phyloP scores from a whole-genome alignment of 2,797 vertebrate genomes.

The Lacerta viridis region DNA sequence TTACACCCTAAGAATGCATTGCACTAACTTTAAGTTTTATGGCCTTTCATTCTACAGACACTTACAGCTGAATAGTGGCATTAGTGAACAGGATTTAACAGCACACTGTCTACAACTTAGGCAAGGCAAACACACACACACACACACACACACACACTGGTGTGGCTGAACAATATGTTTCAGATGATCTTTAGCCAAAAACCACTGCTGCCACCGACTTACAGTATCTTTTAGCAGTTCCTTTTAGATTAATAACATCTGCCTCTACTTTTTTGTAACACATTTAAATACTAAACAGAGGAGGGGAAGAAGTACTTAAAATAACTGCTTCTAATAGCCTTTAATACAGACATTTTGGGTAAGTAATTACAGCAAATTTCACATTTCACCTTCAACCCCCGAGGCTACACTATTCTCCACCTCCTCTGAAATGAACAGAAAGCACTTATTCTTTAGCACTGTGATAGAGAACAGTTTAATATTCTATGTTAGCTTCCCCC shows the following conservation, averaged over 20 bases:
- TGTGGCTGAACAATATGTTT: slow-evolving; percentile 84
- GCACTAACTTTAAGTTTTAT: slow-evolving; percentile 86
- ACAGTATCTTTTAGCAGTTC: slow-evolving; percentile 63
- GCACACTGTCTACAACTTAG: slow-evolving; percentile 82
- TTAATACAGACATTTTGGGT: slow-evolving; percentile 91
- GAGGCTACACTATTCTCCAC: slow-evolving; percentile 82
- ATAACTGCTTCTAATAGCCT: slow-evolving; percentile 93
- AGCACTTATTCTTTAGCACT: slow-evolving; percentile 80
- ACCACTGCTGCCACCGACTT: slow-evolving; percentile 74
- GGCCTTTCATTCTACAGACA: slow-evolving; percentile 85
- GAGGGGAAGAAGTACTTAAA: slow-evolving; percentile 88
- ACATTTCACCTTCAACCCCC: slow-evolving; percentile 90
- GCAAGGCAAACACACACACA: slow-evolving; percentile 76
- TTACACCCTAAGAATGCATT: slow-evolving; percentile 83
- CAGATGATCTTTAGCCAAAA: slow-evolving; percentile 72
- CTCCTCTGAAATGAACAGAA: slow-evolving; percentile 82
- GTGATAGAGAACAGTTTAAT: slow-evolving; percentile 78
- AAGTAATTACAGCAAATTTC: slow-evolving; percentile 91
- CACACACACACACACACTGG: slow-evolving; percentile 42
- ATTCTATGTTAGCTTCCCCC: slow-evolving; percentile 74
- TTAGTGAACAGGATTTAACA: slow-evolving; percentile 84
- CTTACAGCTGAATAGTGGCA: slow-evolving; percentile 76
- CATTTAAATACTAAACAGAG: slow-evolving; percentile 89
- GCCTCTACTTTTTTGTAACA: slow-evolving; percentile 83
- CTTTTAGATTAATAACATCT: slow-evolving; percentile 80